Evolutionary conservation across 2,888 invertebrate species (phyloP), one percentile per base, ranked within the genome.

Genomic region (Sabatieria punctata): DNA sequence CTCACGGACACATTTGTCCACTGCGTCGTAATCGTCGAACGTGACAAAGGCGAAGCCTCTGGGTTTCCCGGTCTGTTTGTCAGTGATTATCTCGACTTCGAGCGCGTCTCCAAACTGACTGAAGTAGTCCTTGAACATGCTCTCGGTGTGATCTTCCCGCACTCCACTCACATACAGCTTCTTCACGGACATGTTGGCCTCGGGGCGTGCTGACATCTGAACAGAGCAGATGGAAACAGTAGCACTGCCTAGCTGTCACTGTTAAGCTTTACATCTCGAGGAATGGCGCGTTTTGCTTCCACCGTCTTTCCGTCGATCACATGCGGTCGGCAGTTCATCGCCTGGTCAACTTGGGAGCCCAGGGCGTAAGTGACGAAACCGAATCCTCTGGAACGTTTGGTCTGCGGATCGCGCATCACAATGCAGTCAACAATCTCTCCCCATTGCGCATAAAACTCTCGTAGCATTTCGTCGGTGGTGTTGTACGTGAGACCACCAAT

Each of bases 331-430:
- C 71, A 68, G 45, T 66, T 61, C 67, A 93, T 93, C 4, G 93
- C 91, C 64, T 85, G 85, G 69, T 97, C 91, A 18, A 97, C 85
- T 88, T 85, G 88, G 55, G 80, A 79, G 8, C 86, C 82, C 54
- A 80, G 74, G 1, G 85, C 82, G 66, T 89, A 97, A 6, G 95
- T 95, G 45, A 97, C 88, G 64, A 97, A 97, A 3, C 95, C 97
- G 69, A 97, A 97, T 0, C 97, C 95, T 52, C 95, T 75, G 1
- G 93, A 93, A 49, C 91, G 75, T 63, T 88, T 86, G 0, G 89
- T 89, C 60, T 82, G 82, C 0, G 88, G 85, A 65, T 91, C 89
- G 65, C 86, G 85, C 91, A 91, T 88, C 0, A 89, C 88, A 4
- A 89, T 86, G 4, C 86, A 86, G 67, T 89, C 88, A 0, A 86